Conservation (phyloP, 2,888 invertebrate species). For the Orthosia gracilis region DNA sequence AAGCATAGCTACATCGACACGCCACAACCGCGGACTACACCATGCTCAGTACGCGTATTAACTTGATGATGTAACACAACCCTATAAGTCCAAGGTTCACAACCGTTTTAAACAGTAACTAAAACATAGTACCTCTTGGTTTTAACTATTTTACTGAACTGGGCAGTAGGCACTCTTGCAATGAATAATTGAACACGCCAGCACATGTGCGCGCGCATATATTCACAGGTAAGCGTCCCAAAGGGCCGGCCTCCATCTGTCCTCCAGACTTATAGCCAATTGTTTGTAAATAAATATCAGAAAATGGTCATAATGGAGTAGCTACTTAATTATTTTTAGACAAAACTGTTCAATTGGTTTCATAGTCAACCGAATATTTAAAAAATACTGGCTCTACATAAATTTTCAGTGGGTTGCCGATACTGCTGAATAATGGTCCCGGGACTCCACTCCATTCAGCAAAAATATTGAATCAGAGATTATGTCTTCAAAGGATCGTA, state of each 20-base stretch:
- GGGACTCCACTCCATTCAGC: constrained; percentile 1
- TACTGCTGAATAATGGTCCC: neutral
- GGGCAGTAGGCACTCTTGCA: neutral
- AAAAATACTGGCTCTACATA: neutral
- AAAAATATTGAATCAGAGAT: neutral
- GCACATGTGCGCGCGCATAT: neutral
- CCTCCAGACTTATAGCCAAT: no score
- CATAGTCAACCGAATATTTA: neutral
- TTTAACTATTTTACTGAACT: neutral
- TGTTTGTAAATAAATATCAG: neutral
- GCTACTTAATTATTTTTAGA: neutral
- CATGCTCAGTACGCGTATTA: neutral
- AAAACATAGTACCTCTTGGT: neutral
- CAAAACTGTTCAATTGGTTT: neutral
- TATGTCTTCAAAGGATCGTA: neutral
- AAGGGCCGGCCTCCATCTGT: neutral
- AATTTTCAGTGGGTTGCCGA: neutral
- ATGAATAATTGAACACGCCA: neutral
- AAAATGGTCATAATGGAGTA: neutral
- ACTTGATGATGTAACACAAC: neutral
- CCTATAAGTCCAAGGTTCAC: no score
- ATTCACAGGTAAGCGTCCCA: constrained; percentile 2
- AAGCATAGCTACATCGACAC: neutral
- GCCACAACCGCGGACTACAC: neutral
- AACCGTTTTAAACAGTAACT: neutral